These are phyloP conservation scores for Anhinga anhinga DNA, from an alignment of 2,113 vertebrate genomes.

Conservation along the genomic window DNA sequence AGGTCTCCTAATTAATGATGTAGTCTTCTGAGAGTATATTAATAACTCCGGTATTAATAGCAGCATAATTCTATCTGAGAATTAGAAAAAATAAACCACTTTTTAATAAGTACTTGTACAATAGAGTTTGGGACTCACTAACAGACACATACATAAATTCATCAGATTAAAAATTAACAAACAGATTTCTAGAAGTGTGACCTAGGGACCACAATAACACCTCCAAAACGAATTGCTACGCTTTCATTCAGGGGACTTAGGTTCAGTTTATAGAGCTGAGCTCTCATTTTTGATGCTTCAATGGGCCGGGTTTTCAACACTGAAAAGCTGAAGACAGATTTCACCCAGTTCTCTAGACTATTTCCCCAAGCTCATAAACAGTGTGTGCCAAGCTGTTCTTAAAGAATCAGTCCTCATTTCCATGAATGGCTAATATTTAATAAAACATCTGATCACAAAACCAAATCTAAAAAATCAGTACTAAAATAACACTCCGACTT, in stretches of 20 bases:
- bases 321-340: background rate
- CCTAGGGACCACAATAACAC: background rate
- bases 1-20: slow-evolving; percentile 44
- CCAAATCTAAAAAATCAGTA: background rate
- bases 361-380: background rate
- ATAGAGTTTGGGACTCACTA: background rate
- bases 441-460: slow-evolving; percentile 47
- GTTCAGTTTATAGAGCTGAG: background rate
- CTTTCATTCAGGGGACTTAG: background rate
- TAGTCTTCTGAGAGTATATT: slow-evolving; percentile 27
- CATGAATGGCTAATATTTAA: slow-evolving; percentile 34
- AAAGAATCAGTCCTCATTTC: background rate
- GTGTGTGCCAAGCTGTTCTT: background rate
- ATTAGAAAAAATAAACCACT: background rate
- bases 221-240: background rate
- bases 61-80: background rate
- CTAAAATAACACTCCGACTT: background rate
- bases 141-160: background rate
- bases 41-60: slow-evolving; percentile 36
- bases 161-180: background rate
- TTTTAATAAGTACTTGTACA: background rate
- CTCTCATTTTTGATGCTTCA: background rate
- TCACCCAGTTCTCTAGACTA: background rate
- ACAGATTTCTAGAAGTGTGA: background rate
- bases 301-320: background rate